These are phyloP conservation scores for Thermophis baileyi DNA, from an alignment of 2,113 vertebrate species.

Conservation along the genomic window DNA sequence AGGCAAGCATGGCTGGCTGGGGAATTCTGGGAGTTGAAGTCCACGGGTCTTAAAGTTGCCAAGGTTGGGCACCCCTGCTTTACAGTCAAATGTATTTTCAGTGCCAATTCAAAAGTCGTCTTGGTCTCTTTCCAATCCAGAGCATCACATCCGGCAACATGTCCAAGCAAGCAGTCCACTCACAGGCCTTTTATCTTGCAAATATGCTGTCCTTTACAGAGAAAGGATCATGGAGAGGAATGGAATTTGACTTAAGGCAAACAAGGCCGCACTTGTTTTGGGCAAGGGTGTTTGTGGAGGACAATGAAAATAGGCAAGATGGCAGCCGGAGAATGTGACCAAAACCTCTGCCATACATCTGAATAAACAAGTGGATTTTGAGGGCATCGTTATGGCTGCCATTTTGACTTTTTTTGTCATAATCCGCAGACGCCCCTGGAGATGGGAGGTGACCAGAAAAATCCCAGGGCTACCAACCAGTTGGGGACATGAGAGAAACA, in stretches of 20 bases:
- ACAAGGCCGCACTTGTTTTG: not conserved
- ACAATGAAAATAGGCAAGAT: not conserved
- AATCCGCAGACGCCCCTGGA: not conserved
- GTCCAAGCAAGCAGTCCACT: not conserved
- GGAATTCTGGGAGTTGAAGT: not conserved
- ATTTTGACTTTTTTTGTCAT: not conserved
- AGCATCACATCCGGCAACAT: not conserved
- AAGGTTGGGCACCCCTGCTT: not conserved
- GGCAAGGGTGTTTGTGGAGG: not conserved
- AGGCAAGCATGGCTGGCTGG: not conserved
- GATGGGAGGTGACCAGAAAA: not conserved
- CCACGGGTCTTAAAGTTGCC: not conserved
- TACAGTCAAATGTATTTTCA: not conserved
- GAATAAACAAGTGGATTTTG: not conserved
- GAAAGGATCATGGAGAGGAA: not conserved
- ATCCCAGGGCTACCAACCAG: not conserved
- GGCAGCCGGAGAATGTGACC: not conserved
- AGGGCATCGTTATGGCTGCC: not conserved
- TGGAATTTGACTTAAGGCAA: not conserved
- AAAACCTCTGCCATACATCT: not conserved
- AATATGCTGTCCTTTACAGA: not conserved
- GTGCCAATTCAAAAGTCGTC: not conserved
- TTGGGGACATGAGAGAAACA: not conserved
- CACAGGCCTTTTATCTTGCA: not conserved
- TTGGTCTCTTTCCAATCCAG: not conserved